phyloP scores from a whole-genome alignment of 2,113 vertebrate species.

The Istiophorus platypterus region DNA sequence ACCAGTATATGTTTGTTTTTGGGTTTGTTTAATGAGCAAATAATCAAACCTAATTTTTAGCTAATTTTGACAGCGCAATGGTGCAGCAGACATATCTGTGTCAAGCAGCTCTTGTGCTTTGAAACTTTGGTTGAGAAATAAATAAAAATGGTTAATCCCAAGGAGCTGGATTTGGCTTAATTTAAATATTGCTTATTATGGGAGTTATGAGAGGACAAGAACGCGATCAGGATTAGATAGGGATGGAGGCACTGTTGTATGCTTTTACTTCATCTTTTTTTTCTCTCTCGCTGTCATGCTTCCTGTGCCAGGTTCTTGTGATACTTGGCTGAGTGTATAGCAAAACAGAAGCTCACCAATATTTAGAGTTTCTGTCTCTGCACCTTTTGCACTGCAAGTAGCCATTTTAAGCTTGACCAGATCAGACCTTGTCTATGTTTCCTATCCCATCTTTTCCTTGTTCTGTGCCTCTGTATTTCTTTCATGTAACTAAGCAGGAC shows the following conservation, averaged over 20 bases:
- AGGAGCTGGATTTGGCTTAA: background rate
- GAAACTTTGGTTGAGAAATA: constrained; percentile 27
- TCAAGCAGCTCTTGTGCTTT: background rate
- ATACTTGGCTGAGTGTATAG: background rate
- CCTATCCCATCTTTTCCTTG: background rate
- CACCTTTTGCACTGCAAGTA: constrained; percentile 61
- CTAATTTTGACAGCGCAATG: too few relatives aligned
- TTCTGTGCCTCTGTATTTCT: background rate
- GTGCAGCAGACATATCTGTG: constrained; percentile 22
- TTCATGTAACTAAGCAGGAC: background rate
- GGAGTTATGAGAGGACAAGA: background rate
- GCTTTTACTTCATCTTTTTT: constrained; percentile 58
- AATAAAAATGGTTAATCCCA: background rate
- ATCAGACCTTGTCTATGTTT: constrained; percentile 16
- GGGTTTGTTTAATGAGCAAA: too few relatives aligned
- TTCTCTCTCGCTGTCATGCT: constrained; percentile 38
- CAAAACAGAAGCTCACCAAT: background rate
- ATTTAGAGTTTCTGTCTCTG: constrained; percentile 31
- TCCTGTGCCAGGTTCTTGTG: constrained; percentile 18
- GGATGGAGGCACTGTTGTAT: background rate
- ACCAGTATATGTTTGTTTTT: too few relatives aligned
- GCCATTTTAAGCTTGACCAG: constrained; percentile 71
- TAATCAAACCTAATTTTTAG: too few relatives aligned
- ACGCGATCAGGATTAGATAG: background rate
- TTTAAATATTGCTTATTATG: too few relatives aligned